A percentile compares a stretch with the other conserved stretches of the same genome.
These are phyloP conservation scores for Danaus chrysippus DNA, from an alignment of 2,888 invertebrate species.

Conservation along the genomic window DNA sequence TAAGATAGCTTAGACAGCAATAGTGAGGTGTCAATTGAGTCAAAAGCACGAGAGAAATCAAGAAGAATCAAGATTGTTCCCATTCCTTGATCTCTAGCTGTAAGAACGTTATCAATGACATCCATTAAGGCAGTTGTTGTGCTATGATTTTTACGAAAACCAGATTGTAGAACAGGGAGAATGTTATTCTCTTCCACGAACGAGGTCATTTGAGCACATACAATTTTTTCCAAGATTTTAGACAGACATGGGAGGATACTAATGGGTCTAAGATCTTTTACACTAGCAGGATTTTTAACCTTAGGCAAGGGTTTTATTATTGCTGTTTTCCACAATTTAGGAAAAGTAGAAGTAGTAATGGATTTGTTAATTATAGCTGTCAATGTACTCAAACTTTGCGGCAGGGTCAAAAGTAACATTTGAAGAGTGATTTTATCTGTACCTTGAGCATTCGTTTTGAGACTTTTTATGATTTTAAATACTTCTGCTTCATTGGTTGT, in stretches of 20 bases:
- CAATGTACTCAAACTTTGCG: constrained; percentile 13
- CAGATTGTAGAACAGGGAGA: constrained; percentile 36
- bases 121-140: constrained; percentile 37
- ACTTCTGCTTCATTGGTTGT: no score
- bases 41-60: constrained; percentile 38
- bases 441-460: no score
- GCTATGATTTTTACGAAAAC: constrained; percentile 33
- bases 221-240: constrained; percentile 26
- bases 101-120: constrained; percentile 35
- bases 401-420: constrained; percentile 20
- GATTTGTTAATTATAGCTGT: constrained; percentile 20
- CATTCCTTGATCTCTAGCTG: constrained; percentile 30
- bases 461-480: no score
- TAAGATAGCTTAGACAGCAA: constrained; percentile 25
- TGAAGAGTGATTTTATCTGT: no score
- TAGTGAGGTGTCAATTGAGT: constrained; percentile 24
- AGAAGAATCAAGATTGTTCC: constrained; percentile 33
- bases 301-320: constrained; percentile 27
- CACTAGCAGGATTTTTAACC: constrained; percentile 10
- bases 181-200: constrained; percentile 33
- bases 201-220: constrained; percentile 27
- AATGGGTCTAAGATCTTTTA: constrained; percentile 30
- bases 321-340: constrained; percentile 21
- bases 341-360: constrained; percentile 15
- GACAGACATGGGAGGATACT: constrained; percentile 25